These are phyloP conservation scores for Centropus bengalensis DNA, from an alignment of 2,113 vertebrate species.

Conservation along the genomic window DNA sequence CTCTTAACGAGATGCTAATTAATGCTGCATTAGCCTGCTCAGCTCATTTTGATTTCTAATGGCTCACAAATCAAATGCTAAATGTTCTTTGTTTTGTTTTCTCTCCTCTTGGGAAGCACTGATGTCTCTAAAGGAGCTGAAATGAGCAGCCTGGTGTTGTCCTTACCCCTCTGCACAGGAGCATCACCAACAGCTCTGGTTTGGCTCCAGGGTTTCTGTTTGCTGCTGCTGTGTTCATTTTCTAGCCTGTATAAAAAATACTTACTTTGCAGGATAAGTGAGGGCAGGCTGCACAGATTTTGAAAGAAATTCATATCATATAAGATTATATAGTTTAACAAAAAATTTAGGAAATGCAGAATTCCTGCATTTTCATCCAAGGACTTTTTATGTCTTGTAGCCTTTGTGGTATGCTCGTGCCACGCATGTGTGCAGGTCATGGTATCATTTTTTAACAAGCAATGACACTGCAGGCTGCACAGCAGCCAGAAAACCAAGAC, in stretches of 20 bases:
- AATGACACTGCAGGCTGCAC: neutral
- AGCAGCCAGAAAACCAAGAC: neutral
- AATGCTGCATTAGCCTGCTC: neutral
- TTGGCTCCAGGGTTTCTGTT: neutral
- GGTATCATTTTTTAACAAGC: neutral
- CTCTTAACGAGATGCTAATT: slow-evolving; percentile 29
- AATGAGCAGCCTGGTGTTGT: neutral
- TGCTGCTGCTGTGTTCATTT: neutral
- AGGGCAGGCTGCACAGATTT: neutral
- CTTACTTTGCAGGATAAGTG: neutral
- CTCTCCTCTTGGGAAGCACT: neutral
- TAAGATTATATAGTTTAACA: neutral
- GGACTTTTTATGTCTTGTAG: neutral
- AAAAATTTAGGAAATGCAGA: neutral
- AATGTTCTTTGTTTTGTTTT: neutral
- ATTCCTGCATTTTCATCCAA: neutral
- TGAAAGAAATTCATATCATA: neutral
- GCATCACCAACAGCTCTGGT: neutral
- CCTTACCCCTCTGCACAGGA: neutral
- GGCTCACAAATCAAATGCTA: neutral
- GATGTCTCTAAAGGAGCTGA: neutral
- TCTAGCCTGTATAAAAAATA: neutral
- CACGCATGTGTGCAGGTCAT: neutral
- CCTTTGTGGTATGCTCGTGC: neutral
- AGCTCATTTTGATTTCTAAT: slow-evolving; percentile 23